These are phyloP conservation scores for Cephus cinctus DNA, from an alignment of 1,140 invertebrate species.

Conservation along the genomic window DNA sequence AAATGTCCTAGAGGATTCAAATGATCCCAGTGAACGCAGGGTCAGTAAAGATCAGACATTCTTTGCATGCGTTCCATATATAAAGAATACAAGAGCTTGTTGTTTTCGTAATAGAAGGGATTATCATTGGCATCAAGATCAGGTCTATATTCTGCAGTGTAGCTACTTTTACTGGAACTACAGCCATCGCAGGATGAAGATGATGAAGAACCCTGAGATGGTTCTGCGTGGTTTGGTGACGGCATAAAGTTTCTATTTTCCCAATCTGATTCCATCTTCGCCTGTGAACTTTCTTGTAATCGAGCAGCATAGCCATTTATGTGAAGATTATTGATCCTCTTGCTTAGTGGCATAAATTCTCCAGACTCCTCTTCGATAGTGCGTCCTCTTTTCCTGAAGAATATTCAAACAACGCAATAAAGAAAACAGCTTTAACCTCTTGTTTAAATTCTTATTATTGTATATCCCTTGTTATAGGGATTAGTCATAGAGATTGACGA, in stretches of 20 bases:
- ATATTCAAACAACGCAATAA: too few species aligned
- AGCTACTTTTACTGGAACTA: constrained; percentile 43
- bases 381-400: constrained; percentile 64
- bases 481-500: too few species aligned
- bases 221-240: constrained; percentile 49
- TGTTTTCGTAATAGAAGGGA: constrained; percentile 65
- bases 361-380: constrained; percentile 65
- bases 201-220: constrained; percentile 44
- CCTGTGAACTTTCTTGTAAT: constrained; percentile 27
- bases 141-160: constrained; percentile 55
- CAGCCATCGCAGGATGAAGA: constrained; percentile 42
- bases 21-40: constrained; percentile 5
- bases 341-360: constrained; percentile 75
- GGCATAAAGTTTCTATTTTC: constrained; percentile 34
- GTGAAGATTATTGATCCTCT: constrained; percentile 77
- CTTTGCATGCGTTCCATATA: constrained; percentile 61
- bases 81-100: constrained; percentile 63
- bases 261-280: constrained; percentile 44
- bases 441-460: too few species aligned
- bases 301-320: constrained; percentile 57
- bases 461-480: too few species aligned
- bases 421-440: too few species aligned
- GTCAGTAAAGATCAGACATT: constrained; percentile 33
- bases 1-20: not conserved
- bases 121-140: constrained; percentile 59